Evolutionary conservation across 2,888 invertebrate genomes (phyloP).

Genomic region (Eutolmus rufibarbis): DNA sequence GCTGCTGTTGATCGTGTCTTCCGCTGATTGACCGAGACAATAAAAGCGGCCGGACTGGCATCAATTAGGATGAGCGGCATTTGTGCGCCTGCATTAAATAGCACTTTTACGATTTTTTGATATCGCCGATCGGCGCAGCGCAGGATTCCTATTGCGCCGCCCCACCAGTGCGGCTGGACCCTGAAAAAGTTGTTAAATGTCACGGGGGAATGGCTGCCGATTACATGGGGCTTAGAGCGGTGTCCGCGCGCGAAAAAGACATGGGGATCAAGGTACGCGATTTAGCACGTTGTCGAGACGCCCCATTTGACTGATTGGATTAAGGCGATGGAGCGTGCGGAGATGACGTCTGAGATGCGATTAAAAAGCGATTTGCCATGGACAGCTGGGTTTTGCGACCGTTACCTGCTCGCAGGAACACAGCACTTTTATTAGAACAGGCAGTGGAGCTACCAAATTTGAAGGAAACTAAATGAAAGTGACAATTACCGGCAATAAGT

Average conservation of each 20-base stretch:
- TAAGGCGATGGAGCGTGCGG: background rate
- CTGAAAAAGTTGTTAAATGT: slow-evolving; percentile 11
- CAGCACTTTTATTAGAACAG: background rate
- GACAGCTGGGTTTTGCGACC: background rate
- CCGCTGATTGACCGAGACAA: slow-evolving; percentile 4
- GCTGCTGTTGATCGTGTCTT: background rate
- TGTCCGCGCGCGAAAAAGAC: background rate
- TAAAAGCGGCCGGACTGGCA: background rate
- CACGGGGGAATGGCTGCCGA: background rate
- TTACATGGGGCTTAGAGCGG: background rate
- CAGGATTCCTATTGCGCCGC: background rate
- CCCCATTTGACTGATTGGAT: background rate
- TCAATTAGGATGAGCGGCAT: slow-evolving; percentile 7
- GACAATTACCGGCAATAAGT: background rate
- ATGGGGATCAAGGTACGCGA: background rate
- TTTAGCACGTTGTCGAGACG: background rate
- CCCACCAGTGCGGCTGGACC: background rate
- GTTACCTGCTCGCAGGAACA: background rate
- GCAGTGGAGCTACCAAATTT: background rate
- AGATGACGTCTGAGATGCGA: background rate
- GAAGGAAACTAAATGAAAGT: background rate
- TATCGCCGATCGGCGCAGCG: background rate
- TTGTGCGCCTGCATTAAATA: background rate
- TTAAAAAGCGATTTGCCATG: background rate
- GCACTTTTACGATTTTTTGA: slow-evolving; percentile 8